Conservation (phyloP, 1,140 invertebrate genomes). For the Trichonephila clavata region DNA sequence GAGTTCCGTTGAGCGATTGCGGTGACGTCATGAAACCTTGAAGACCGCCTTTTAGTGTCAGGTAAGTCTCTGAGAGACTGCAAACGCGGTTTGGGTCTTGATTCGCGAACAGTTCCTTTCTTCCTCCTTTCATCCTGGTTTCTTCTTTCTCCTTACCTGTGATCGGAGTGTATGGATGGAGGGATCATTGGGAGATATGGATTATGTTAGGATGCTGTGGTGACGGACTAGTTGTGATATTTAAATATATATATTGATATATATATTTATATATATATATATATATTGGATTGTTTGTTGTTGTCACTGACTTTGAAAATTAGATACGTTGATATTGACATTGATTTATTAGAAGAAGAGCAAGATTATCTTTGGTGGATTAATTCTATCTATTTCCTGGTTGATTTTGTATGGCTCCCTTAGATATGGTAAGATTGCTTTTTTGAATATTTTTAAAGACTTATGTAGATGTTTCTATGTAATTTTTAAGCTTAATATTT, state of each 20-base stretch:
- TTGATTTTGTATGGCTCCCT: conserved; percentile 72
- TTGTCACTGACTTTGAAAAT: not conserved
- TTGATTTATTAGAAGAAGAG: not conserved
- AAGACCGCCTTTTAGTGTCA: conserved; percentile 75
- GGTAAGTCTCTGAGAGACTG: conserved; percentile 61
- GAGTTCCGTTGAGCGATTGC: conserved; percentile 71
- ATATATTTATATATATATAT: no score
- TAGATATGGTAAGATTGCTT: conserved; percentile 66
- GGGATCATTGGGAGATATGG: conserved; percentile 46
- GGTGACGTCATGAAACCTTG: conserved; percentile 73
- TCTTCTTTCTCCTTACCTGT: not conserved
- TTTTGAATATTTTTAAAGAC: not conserved
- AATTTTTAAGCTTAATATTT: no score
- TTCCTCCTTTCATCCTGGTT: conserved; percentile 30
- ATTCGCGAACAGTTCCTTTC: conserved; percentile 53
- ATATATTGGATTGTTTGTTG: not conserved
- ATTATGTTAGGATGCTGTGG: conserved; percentile 23
- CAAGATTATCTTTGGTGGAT: not conserved
- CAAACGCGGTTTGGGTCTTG: conserved; percentile 56
- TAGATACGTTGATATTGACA: not conserved
- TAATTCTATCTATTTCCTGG: conserved; percentile 29
- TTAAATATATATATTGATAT: not conserved
- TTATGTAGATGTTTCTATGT: no score
- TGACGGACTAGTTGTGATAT: conserved; percentile 24
- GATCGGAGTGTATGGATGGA: conserved; percentile 54